Base-by-base conservation (phyloP, 2,888 invertebrate species). In the Diarsia dahlii region DNA sequence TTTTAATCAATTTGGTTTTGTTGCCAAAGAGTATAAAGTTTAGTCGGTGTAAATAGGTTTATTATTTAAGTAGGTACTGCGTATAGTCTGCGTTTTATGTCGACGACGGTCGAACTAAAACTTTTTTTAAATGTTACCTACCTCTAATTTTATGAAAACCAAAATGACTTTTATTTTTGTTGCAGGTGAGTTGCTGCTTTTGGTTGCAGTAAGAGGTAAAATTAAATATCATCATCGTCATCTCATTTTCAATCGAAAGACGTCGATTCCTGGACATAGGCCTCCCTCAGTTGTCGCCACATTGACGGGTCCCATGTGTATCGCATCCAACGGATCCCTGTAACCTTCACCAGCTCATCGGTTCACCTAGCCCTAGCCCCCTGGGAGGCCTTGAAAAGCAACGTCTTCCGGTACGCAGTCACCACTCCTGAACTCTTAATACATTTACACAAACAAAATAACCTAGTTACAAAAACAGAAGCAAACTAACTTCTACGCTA, bases 31-130 rank as follows among this genome's bases (percentile, higher is more conserved):
- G 66, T 50, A 74, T 45, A 76, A 77, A 80, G 77, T 80, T 79
- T 64, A 50, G 46, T 64, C 4, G 46, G 58, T 65, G 65, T 66
- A 65, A 70, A 76, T 66, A 66, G 13, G 34, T 80, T 69, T 76
- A 80, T 77, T 82, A 80, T 82, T 80, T 65, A 80, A n/a, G n/a
- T n/a, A n/a, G n/a, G 65, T 50, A 62, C 78, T 82, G 79, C 79
- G 79, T 70, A 76, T 66, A 69, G 54, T 62, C 70, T 66, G 45
- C 18, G 58, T 77, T 68, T 54, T 66, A 66, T 34, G 69, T 66
- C 46, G 28, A 48, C n/a, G n/a, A n/a, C 39, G 20, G 64, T 63
- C 6, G 20, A 39, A 20, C 39, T 56, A 9, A 10, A 23, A 68
- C 20, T 18, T n/a, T 56, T 54, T 69, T 23, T 28, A 39, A 28